These are phyloP conservation scores for Siderastrea siderea DNA, from an alignment of 92 coral and sea anemone species.

Conservation along the genomic window DNA sequence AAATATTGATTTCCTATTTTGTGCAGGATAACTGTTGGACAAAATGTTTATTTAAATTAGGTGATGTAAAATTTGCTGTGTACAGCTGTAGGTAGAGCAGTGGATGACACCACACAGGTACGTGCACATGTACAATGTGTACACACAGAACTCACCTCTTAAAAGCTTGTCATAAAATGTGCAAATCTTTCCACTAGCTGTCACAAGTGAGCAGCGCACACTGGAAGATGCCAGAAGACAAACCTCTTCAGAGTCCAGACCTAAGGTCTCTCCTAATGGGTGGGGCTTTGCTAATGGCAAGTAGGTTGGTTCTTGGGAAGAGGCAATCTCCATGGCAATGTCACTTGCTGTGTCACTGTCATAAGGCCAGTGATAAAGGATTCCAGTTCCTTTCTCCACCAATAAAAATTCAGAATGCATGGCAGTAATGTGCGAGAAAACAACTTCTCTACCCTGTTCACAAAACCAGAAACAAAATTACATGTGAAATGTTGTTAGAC, in stretches of 20 bases:
- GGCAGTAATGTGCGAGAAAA: constrained; percentile 83
- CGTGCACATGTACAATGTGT: background rate
- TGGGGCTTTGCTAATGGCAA: constrained; percentile 83
- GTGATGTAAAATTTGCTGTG: no score
- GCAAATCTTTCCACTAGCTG: constrained; percentile 89
- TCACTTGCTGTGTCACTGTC: constrained; percentile 30
- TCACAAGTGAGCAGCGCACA: constrained; percentile 87
- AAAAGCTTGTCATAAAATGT: constrained; percentile 91
- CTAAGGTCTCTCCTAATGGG: constrained; percentile 69
- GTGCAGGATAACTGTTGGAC: no score
- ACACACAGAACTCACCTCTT: constrained; percentile 64
- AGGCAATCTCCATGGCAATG: constrained; percentile 63
- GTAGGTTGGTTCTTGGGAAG: constrained; percentile 22
- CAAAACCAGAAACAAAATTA: background rate
- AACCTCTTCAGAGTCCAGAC: constrained; percentile 71
- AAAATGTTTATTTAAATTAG: no score
- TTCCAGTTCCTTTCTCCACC: constrained; percentile 83
- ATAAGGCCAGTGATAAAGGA: constrained; percentile 89
- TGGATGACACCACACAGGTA: background rate
- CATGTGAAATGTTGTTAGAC: background rate
- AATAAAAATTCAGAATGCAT: constrained; percentile 86
- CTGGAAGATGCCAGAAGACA: constrained; percentile 69
- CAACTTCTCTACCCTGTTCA: constrained; percentile 72
- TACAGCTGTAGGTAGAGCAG: no score
- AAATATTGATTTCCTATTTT: no score